Conservation (phyloP, 2,797 vertebrate species). For the Acanthurus tractus region DNA sequence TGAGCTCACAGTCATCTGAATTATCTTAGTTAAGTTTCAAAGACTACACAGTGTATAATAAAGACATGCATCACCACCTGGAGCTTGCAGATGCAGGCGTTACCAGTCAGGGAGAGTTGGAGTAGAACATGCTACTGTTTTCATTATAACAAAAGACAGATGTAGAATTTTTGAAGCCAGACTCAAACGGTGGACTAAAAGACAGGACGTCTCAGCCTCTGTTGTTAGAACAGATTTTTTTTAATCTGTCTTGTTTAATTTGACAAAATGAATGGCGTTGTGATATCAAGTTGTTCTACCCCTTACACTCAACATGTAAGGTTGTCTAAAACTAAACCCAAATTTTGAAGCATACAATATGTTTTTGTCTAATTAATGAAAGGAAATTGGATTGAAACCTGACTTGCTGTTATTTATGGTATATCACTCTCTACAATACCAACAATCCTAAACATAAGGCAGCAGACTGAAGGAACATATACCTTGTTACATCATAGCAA, state of each 20-base stretch:
- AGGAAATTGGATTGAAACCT: not conserved
- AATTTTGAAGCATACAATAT: no score
- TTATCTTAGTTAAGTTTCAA: not conserved
- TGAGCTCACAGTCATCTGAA: not conserved
- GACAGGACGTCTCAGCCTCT: no score
- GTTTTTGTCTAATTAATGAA: not conserved
- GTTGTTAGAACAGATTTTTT: not conserved
- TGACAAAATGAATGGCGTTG: not conserved
- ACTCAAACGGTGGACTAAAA: not conserved
- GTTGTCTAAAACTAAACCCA: no score
- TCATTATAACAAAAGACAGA: no score
- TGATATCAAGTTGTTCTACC: not conserved
- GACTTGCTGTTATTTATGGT: not conserved
- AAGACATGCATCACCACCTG: not conserved
- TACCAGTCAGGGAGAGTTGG: not conserved
- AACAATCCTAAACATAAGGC: slow-evolving; percentile 55
- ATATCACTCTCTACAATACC: not conserved
- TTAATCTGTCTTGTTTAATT: not conserved
- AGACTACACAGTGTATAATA: not conserved
- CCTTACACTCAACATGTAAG: no score
- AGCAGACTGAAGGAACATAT: slow-evolving; percentile 38
- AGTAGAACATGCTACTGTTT: no score
- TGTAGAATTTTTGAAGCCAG: not conserved
- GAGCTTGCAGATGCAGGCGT: not conserved
- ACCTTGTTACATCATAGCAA: slow-evolving; percentile 37